phyloP scores from a whole-genome alignment of 2,888 invertebrate genomes.

The Erebia aethiops region DNA sequence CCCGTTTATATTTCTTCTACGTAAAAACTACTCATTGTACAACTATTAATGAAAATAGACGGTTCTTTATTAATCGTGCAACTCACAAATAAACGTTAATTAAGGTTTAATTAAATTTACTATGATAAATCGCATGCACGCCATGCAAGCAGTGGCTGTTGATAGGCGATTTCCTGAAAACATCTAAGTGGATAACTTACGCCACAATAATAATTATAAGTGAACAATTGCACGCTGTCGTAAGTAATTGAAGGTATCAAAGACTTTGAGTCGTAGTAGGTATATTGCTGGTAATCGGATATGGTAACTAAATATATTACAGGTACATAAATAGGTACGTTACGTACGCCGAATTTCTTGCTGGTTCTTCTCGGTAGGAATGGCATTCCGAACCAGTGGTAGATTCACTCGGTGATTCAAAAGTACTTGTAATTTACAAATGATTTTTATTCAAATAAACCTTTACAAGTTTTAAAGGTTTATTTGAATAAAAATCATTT shows the following conservation, averaged over 20 bases:
- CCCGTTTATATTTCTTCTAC: too few relatives aligned
- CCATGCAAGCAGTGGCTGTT: background rate
- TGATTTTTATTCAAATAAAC: too few relatives aligned
- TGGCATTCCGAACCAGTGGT: too few relatives aligned
- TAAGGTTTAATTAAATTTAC: conserved; percentile 21
- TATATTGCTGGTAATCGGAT: conserved; percentile 46
- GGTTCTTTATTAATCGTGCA: conserved; percentile 7
- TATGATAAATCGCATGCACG: conserved; percentile 20
- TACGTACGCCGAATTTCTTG: too few relatives aligned
- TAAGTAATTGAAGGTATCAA: conserved; percentile 70
- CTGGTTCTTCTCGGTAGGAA: too few relatives aligned
- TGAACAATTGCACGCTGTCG: conserved; percentile 70
- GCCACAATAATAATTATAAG: conserved; percentile 41
- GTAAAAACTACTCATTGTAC: background rate
- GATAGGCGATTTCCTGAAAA: conserved; percentile 26
- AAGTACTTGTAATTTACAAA: too few relatives aligned
- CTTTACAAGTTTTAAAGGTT: too few relatives aligned
- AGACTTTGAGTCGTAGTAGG: conserved; percentile 31
- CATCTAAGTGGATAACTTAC: conserved; percentile 25
- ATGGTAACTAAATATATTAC: background rate
- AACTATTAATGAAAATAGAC: conserved; percentile 1
- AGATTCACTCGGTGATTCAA: too few relatives aligned
- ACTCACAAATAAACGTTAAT: conserved; percentile 9
- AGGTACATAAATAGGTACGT: too few relatives aligned
- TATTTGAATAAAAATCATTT: too few relatives aligned